These are phyloP conservation scores for Euspilapteryx auroguttella DNA, from an alignment of 2,888 invertebrate genomes.

Conservation along the genomic window DNA sequence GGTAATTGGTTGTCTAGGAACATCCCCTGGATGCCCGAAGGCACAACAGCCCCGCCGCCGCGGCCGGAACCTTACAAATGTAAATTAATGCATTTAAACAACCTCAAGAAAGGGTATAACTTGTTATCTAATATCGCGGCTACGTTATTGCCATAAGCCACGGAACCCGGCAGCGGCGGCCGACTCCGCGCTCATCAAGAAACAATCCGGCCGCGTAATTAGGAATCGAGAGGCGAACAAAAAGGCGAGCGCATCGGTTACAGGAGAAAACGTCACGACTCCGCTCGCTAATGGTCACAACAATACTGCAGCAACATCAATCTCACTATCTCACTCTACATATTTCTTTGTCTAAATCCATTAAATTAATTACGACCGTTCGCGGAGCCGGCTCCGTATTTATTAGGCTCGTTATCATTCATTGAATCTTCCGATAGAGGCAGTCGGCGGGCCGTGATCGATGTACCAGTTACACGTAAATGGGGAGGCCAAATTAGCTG, in stretches of 20 bases:
- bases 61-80: slow-evolving; percentile 3
- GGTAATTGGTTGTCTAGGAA: slow-evolving; percentile 33
- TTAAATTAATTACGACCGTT: slow-evolving; percentile 58
- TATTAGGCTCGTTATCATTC: slow-evolving; percentile 60
- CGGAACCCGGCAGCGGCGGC: no score
- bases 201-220: no score
- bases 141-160: slow-evolving; percentile 2
- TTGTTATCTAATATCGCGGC: slow-evolving; percentile 3
- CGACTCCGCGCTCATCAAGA: no score
- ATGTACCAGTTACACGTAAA: slow-evolving; percentile 50
- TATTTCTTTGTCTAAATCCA: slow-evolving; percentile 61
- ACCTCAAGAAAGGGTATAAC: slow-evolving; percentile 1
- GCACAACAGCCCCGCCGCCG: slow-evolving; percentile 3
- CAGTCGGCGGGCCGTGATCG: slow-evolving; percentile 35
- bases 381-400: slow-evolving; percentile 52
- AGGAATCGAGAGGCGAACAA: neutral
- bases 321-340: slow-evolving; percentile 56
- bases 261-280: slow-evolving; percentile 5
- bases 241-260: neutral
- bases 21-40: slow-evolving; percentile 14
- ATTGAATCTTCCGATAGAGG: slow-evolving; percentile 53
- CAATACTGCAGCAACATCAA: slow-evolving; percentile 36
- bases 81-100: slow-evolving; percentile 4
- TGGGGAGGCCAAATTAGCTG: slow-evolving; percentile 52
- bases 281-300: slow-evolving; percentile 34